A percentile compares a stretch with the other conserved stretches of the same genome.
Conservation (phyloP, 2,888 invertebrate genomes). For the Ischnus inquisitorius region DNA sequence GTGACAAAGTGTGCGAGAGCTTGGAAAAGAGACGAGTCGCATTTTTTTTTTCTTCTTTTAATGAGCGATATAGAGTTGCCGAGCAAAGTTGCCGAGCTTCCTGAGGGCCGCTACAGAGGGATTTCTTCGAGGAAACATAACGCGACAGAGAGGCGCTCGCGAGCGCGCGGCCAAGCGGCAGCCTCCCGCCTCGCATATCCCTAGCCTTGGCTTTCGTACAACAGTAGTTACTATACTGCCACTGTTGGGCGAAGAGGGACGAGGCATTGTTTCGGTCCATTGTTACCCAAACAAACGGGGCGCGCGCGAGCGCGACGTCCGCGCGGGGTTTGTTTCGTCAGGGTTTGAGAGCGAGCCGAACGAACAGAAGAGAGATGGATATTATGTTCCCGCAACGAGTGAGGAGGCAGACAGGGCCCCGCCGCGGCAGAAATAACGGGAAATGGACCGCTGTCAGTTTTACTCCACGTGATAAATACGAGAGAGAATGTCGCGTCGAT, state of each 20-base stretch:
- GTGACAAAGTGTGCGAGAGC: background rate
- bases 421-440: slow-evolving; percentile 82
- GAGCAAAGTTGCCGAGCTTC: slow-evolving; percentile 31
- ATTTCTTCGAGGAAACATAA: slow-evolving; percentile 69
- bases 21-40: slow-evolving; percentile 47
- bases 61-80: slow-evolving; percentile 38
- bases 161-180: slow-evolving; percentile 20
- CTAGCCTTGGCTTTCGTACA: slow-evolving; percentile 24
- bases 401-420: slow-evolving; percentile 76
- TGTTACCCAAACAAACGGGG: slow-evolving; percentile 84
- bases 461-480: slow-evolving; percentile 84
- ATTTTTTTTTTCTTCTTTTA: slow-evolving; percentile 30
- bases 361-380: slow-evolving; percentile 42
- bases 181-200: slow-evolving; percentile 16
- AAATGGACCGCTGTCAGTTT: slow-evolving; percentile 85
- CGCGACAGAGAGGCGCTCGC: slow-evolving; percentile 54
- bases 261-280: slow-evolving; percentile 84
- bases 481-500: slow-evolving; percentile 73
- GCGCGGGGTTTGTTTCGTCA: slow-evolving; percentile 84
- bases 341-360: slow-evolving; percentile 77
- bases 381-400: slow-evolving; percentile 63
- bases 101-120: slow-evolving; percentile 45
- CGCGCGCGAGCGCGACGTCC: slow-evolving; percentile 74
- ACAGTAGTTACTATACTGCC: slow-evolving; percentile 56
- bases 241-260: slow-evolving; percentile 75